Conservation (phyloP, 2,888 invertebrate species). For the Magallana nippona region DNA sequence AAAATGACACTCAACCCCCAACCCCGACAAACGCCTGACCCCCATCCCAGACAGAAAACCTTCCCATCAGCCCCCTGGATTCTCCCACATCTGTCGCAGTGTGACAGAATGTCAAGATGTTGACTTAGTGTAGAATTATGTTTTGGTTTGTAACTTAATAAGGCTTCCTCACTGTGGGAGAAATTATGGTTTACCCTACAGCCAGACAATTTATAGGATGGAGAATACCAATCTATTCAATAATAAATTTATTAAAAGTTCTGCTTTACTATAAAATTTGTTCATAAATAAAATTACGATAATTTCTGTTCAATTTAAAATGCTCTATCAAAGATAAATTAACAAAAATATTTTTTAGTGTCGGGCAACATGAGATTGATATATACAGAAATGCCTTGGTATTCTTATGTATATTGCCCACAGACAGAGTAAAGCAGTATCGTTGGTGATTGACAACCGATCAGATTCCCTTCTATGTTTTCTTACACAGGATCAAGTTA, state of each 20-base stretch:
- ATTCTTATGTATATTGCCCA: background rate
- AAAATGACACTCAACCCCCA: conserved; percentile 12
- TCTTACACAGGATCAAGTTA: conserved; percentile 21
- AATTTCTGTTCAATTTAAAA: too few relatives aligned
- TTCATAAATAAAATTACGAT: too few relatives aligned
- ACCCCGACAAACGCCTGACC: background rate
- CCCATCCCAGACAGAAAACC: background rate
- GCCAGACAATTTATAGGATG: background rate
- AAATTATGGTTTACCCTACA: background rate
- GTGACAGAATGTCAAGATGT: conserved; percentile 35
- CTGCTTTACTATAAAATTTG: too few relatives aligned
- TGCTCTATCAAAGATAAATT: too few relatives aligned
- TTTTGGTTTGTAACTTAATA: conserved; percentile 37
- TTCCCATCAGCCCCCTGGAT: conserved; percentile 11
- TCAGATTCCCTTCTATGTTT: conserved; percentile 23
- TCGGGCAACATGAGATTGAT: too few relatives aligned
- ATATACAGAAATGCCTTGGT: too few relatives aligned
- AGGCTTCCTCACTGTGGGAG: conserved; percentile 7
- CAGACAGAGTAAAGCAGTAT: background rate
- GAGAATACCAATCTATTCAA: background rate
- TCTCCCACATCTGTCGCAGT: conserved; percentile 24
- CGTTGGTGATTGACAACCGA: conserved; percentile 7
- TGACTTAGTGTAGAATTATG: conserved; percentile 36
- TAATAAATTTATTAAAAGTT: too few relatives aligned
- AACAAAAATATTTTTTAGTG: too few relatives aligned